A percentile compares a stretch with the other conserved stretches of the same genome.
phyloP scores from a whole-genome alignment of 2,113 vertebrate genomes.

The Hypomesus transpacificus region DNA sequence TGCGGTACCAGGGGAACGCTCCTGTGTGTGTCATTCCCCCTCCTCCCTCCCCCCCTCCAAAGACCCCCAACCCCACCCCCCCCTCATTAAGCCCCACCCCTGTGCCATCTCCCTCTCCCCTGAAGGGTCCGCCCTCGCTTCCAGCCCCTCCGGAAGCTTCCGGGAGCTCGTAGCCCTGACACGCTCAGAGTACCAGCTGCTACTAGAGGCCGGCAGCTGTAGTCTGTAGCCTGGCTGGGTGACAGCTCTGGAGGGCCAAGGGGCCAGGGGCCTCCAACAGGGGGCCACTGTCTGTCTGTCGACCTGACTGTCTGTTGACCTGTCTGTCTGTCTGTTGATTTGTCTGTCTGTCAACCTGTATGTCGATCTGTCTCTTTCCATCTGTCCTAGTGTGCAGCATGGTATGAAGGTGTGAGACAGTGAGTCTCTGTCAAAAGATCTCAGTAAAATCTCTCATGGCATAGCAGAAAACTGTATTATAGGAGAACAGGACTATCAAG shows the following conservation, averaged over 20 bases:
- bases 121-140: slow-evolving; percentile 13
- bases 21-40: slow-evolving; percentile 13
- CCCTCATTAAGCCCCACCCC: not conserved
- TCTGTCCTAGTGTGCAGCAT: too few relatives aligned
- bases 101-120: slow-evolving; percentile 27
- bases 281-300: not conserved
- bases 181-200: slow-evolving; percentile 33
- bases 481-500: too few relatives aligned
- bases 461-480: too few relatives aligned
- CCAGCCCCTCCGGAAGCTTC: not conserved
- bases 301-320: too few relatives aligned
- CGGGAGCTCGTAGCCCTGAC: slow-evolving; percentile 21
- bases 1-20: not conserved
- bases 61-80: not conserved
- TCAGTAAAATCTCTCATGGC: too few relatives aligned
- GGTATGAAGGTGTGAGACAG: too few relatives aligned
- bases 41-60: not conserved
- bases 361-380: too few relatives aligned
- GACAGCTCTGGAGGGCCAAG: slow-evolving; percentile 43
- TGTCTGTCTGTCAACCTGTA: too few relatives aligned
- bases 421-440: too few relatives aligned
- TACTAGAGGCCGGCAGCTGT: slow-evolving; percentile 58
- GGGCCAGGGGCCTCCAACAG: not conserved
- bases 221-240: slow-evolving; percentile 28
- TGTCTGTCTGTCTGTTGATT: too few relatives aligned